Evolutionary conservation across 2,113 vertebrate species (phyloP).

Genomic region (Heterocephalus glaber): DNA sequence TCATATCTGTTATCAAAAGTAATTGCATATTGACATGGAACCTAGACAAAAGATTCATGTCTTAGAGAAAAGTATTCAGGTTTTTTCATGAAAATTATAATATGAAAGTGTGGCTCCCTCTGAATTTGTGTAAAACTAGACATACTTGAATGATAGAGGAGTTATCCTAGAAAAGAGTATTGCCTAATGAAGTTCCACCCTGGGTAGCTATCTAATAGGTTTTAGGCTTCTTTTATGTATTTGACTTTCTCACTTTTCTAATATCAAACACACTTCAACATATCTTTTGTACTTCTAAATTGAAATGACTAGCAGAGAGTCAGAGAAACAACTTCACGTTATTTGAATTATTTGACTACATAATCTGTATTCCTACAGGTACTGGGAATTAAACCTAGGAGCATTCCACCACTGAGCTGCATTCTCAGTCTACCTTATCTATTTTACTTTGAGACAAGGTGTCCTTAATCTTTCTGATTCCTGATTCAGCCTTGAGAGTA

Average conservation of each 20-base stretch:
- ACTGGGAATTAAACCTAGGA: background rate
- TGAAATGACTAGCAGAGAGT: background rate
- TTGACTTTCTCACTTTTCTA: background rate
- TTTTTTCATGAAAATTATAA: background rate
- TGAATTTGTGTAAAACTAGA: background rate
- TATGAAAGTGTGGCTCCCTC: background rate
- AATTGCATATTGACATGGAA: background rate
- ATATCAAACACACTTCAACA: background rate
- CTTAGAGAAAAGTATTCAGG: background rate
- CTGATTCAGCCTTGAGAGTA: background rate
- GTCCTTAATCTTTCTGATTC: background rate
- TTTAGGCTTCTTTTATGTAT: background rate
- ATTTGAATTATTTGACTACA: constrained; percentile 13
- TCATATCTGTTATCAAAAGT: background rate
- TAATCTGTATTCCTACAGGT: background rate
- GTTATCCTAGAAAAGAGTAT: background rate
- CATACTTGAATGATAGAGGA: background rate
- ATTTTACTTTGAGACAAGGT: background rate
- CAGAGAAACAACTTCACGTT: background rate
- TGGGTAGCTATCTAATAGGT: background rate
- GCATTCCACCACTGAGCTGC: background rate
- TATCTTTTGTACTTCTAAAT: constrained; percentile 29
- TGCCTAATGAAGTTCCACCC: background rate
- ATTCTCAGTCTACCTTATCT: background rate
- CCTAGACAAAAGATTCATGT: background rate